These are phyloP conservation scores for Rhinella marina DNA, from an alignment of 2,797 vertebrate species.

Conservation along the genomic window DNA sequence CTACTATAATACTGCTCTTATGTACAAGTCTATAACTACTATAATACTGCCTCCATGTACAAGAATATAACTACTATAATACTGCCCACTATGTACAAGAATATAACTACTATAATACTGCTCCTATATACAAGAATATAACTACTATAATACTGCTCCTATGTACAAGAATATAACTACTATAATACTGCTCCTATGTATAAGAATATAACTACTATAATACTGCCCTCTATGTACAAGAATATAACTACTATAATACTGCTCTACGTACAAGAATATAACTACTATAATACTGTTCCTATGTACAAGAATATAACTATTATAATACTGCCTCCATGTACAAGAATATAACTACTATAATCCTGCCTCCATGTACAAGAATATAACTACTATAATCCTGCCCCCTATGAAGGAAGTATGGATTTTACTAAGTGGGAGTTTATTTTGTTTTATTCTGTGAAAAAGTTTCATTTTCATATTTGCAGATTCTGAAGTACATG, in stretches of 20 bases:
- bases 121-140: background rate
- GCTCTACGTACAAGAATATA: background rate
- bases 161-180: constrained; percentile 10
- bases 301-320: constrained; percentile 7
- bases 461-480: background rate
- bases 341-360: constrained; percentile 6
- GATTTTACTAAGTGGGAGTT: background rate
- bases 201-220: constrained; percentile 6
- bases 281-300: background rate
- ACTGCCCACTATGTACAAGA: no score
- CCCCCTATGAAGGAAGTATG: background rate
- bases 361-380: background rate
- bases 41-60: no score
- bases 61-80: no score
- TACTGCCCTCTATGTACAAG: background rate
- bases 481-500: constrained; percentile 84
- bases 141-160: background rate
- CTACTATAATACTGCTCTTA: constrained; percentile 4
- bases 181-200: background rate
- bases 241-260: background rate
- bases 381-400: background rate
- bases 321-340: background rate
- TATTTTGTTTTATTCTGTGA: background rate
- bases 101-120: background rate
- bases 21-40: no score